Evolutionary conservation across 1,140 invertebrate species (phyloP).

Genomic region (Ceratosolen fusciceps): DNA sequence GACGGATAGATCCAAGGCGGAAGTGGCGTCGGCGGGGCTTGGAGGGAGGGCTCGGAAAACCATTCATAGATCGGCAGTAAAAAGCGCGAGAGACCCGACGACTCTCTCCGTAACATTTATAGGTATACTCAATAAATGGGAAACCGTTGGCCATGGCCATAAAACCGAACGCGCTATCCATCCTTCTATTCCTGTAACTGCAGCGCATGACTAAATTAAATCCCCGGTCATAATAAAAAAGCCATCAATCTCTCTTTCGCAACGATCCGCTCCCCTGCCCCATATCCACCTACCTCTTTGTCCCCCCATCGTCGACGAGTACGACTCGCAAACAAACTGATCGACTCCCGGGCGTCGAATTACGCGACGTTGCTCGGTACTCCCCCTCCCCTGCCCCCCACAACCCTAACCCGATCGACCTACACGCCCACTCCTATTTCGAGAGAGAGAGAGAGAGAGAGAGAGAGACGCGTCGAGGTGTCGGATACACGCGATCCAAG

Average conservation of each 20-base stretch:
- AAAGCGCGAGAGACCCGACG: conserved; percentile 1
- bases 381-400: no score
- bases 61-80: conserved; percentile 9
- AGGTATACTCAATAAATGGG: conserved; percentile 27
- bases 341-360: conserved; percentile 31
- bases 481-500: conserved; percentile 9
- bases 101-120: conserved; percentile 11
- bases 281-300: no score
- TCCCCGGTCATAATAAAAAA: conserved; percentile 40
- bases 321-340: conserved; percentile 31
- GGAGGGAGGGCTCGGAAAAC: no score
- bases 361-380: conserved; percentile 10
- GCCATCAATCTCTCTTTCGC: conserved; percentile 40
- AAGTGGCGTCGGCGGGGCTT: no score
- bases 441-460: neutral
- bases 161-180: neutral
- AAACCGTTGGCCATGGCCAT: conserved; percentile 3
- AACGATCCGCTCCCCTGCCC: neutral
- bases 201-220: conserved; percentile 34
- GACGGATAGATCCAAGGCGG: neutral
- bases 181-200: neutral
- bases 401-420: neutral
- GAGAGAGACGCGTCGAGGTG: neutral
- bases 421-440: neutral
- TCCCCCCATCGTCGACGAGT: no score